Percentiles rank a stretch among this genome's conserved stretches.
Evolutionary conservation across 2,888 invertebrate genomes (phyloP).

Genomic region (Molorchus minor): DNA sequence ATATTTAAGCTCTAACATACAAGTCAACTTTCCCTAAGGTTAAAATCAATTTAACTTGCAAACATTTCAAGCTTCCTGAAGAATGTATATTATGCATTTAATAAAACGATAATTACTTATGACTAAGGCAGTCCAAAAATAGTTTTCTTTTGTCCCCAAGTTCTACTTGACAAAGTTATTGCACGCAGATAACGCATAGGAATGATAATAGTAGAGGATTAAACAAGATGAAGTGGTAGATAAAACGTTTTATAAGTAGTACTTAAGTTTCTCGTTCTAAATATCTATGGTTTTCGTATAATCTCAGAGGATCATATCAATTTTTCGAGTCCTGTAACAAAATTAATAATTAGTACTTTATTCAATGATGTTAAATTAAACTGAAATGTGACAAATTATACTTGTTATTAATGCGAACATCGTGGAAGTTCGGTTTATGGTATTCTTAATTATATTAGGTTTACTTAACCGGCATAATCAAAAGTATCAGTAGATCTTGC

Average conservation of each 20-base stretch:
- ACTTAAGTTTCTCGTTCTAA: conserved; percentile 4
- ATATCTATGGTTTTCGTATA: background rate
- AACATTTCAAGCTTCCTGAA: conserved; percentile 12
- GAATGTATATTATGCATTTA: background rate
- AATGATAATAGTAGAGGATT: conserved; percentile 42
- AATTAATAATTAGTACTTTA: too few species aligned
- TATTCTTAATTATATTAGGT: too few species aligned
- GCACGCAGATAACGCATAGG: conserved; percentile 43
- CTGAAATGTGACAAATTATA: too few species aligned
- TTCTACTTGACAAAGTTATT: conserved; percentile 37
- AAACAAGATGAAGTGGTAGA: conserved; percentile 7
- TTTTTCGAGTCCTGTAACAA: conserved; percentile 31
- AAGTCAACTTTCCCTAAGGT: conserved; percentile 24
- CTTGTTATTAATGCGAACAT: too few species aligned
- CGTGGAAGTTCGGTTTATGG: too few species aligned
- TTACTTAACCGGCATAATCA: too few species aligned
- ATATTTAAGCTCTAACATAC: conserved; percentile 20
- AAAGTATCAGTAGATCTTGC: too few species aligned
- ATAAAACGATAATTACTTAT: conserved; percentile 1
- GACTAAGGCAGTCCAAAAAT: conserved; percentile 28
- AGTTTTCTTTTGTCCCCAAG: conserved; percentile 10
- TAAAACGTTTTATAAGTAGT: conserved; percentile 24
- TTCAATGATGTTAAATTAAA: too few species aligned
- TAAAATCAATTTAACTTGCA: conserved; percentile 25
- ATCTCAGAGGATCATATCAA: background rate